phyloP scores from a whole-genome alignment of 2,113 vertebrate genomes.

The Galeopterus variegatus region DNA sequence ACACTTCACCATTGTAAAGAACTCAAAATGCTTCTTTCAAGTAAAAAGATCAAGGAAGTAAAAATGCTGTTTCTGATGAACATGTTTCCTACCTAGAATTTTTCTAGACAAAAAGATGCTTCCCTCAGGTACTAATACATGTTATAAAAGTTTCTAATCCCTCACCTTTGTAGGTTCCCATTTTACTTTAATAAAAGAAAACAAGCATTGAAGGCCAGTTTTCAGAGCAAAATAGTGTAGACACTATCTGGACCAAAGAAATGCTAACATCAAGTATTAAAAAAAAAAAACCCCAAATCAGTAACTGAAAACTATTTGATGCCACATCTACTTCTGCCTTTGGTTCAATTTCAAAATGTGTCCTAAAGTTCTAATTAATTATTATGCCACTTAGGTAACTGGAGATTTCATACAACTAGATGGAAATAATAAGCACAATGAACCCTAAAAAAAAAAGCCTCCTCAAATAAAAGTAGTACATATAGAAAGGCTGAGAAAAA shows the following conservation, averaged over 20 bases:
- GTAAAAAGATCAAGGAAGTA: conserved; percentile 65
- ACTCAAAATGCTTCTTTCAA: conserved; percentile 74
- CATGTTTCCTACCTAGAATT: not conserved
- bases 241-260: conserved; percentile 31
- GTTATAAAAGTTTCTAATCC: not conserved
- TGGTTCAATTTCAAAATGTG: conserved; percentile 53
- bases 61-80: conserved; percentile 48
- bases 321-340: conserved; percentile 24
- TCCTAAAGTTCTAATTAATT: conserved; percentile 40
- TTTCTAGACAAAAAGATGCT: conserved; percentile 55
- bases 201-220: not conserved
- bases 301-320: not conserved
- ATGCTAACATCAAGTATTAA: not conserved
- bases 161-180: not conserved
- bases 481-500: conserved; percentile 37
- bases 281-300: not conserved
- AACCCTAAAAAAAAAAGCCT: not conserved
- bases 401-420: conserved; percentile 1
- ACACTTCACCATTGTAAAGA: conserved; percentile 74
- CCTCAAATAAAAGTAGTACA: conserved; percentile 55
- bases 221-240: conserved; percentile 33
- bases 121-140: not conserved
- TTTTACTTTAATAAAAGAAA: conserved; percentile 56
- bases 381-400: not conserved
- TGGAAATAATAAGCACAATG: conserved; percentile 46